These are phyloP conservation scores for Thelaira solivaga DNA, from an alignment of 2,888 invertebrate species.

Conservation along the genomic window DNA sequence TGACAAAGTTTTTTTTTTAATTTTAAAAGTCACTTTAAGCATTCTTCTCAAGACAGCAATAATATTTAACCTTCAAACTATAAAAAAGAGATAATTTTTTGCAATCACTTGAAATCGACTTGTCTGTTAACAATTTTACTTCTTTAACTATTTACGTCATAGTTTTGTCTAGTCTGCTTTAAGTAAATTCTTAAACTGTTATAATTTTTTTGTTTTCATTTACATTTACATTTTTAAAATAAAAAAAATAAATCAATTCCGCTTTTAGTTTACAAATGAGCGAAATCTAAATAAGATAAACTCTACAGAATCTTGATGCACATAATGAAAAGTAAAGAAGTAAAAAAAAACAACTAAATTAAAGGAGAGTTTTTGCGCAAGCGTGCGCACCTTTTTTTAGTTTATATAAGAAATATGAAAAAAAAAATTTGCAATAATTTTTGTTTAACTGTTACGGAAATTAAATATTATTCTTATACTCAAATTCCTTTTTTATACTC, in stretches of 20 bases:
- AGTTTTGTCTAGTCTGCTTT: not conserved
- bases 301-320: conserved; percentile 18
- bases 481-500: no score
- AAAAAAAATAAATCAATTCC: conserved; percentile 28
- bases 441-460: no score
- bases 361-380: conserved; percentile 31
- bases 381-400: conserved; percentile 19
- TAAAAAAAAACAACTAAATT: not conserved
- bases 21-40: conserved; percentile 1
- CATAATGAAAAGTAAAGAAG: not conserved
- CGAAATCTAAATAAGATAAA: conserved; percentile 24
- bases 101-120: not conserved
- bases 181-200: no score
- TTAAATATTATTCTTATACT: no score
- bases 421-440: no score
- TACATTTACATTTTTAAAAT: not conserved
- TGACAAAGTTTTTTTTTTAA: conserved; percentile 6
- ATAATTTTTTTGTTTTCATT: not conserved
- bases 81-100: conserved; percentile 2
- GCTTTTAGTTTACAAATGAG: not conserved
- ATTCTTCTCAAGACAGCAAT: not conserved
- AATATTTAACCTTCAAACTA: conserved; percentile 36
- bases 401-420: no score
- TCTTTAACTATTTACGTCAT: not conserved
- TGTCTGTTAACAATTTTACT: no score